Base-by-base conservation (phyloP, 2,797 vertebrate species). In the Octomys mimax region DNA sequence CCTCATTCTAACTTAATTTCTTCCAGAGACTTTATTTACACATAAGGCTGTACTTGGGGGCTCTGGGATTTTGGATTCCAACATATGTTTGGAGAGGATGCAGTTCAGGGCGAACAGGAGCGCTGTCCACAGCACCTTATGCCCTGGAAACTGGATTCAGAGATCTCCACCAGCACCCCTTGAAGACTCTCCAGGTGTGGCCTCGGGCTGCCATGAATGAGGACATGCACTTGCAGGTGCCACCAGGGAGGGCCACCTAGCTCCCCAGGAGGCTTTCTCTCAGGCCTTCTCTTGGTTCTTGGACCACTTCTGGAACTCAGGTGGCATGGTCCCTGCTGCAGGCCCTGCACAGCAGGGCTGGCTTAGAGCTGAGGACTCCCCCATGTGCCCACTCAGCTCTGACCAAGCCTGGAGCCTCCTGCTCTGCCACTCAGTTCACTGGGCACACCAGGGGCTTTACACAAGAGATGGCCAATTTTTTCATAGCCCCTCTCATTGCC, bases 401-500 rank as follows among this genome's bases (percentile, higher is more conserved):
- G 28, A 8, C 10, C n/a, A 36, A 46, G 9, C n/a, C 46, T 16
- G 6, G 52, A 2, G 13, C 10, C 81, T 66, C 52, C 59, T 33
- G 33, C 16, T 5, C 0, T 6, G 59, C 1, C 24, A 5, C 59
- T 39, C n/a, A 9, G 59, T 52, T 68, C 77, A 62, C 46, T 77
- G 64, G 61, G 1, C 0, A 4, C 10, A 18, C n/a, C 2, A 59
- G 84, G 52, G 81, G 61, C 66, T 86, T 92, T 54, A 87, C 94
- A 57, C 26, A 95, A 96, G 86, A 21, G 5, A 11, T 70, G 94
- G 91, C 89, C 89, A 87, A 82, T 94, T 96, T 97, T 95, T 96
- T 49, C 64, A 49, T 5, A 39, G 81, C 36, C 59, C 22, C 90
- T 81, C 87, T 97, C 95, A 54, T 95, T 90, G 96, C 92, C n/a